Evolutionary conservation across 2,113 vertebrate genomes (phyloP).

Genomic region (Nycticorax nycticorax): DNA sequence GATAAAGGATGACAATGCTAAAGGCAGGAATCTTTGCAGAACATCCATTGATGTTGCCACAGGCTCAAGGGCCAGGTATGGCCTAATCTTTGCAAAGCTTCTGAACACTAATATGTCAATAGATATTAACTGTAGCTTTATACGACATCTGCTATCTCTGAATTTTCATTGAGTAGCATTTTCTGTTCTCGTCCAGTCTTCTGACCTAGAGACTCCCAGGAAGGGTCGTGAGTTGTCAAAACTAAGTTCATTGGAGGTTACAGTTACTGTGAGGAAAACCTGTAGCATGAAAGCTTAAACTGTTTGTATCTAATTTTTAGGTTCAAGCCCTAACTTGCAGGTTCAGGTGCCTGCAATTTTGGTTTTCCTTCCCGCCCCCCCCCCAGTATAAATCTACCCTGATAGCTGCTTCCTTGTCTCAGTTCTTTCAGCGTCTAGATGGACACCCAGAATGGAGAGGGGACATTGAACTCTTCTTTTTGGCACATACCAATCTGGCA

Average conservation of each 20-base stretch:
- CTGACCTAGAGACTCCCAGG: background rate
- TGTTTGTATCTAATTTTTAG: background rate
- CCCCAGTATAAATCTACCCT: background rate
- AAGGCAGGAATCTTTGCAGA: constrained; percentile 67
- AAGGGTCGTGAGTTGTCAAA: background rate
- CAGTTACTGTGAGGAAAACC: background rate
- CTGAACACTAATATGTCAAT: constrained; percentile 36
- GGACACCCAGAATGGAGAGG: background rate
- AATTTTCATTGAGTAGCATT: background rate
- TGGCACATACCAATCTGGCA: background rate
- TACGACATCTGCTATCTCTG: background rate
- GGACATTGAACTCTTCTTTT: background rate
- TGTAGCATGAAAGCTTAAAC: background rate
- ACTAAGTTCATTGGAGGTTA: background rate
- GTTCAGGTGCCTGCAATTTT: background rate
- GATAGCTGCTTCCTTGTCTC: background rate
- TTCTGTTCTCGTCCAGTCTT: background rate
- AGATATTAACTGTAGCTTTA: constrained; percentile 7
- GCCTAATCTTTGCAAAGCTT: constrained; percentile 67
- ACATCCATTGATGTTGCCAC: constrained; percentile 76
- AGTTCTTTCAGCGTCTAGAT: background rate
- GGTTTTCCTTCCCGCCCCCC: too few species aligned
- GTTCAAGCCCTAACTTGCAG: background rate
- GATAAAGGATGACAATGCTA: constrained; percentile 85
- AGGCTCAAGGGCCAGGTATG: constrained; percentile 43